These are phyloP conservation scores for Acipenser ruthenus DNA, from an alignment of 2,797 vertebrate genomes.

Conservation along the genomic window DNA sequence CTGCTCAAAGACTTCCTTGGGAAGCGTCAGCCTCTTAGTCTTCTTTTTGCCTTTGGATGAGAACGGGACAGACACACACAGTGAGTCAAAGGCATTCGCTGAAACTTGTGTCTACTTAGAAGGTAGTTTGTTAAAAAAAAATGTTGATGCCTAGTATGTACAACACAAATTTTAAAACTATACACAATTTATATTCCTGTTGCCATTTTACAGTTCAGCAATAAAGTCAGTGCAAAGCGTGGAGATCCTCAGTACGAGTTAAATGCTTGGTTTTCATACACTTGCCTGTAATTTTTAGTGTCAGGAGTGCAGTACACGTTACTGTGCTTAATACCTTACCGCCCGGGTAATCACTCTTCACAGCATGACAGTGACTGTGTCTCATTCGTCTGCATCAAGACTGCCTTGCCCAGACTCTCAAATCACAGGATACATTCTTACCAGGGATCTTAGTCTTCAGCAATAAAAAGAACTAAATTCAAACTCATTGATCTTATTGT, in stretches of 20 bases:
- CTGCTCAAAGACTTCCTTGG: slow-evolving; percentile 84
- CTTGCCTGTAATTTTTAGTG: background rate
- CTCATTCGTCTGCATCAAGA: too few relatives aligned
- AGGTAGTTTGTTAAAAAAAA: background rate
- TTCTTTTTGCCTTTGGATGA: slow-evolving; percentile 73
- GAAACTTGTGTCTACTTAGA: too few relatives aligned
- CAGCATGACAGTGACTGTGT: too few relatives aligned
- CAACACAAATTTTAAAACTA: background rate
- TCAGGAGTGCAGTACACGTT: background rate
- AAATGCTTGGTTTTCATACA: background rate
- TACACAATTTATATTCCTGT: background rate
- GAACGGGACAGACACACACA: background rate
- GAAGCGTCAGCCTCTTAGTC: slow-evolving; percentile 76
- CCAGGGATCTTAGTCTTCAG: too few relatives aligned
- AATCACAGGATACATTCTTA: too few relatives aligned
- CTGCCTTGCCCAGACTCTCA: too few relatives aligned
- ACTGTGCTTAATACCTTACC: too few relatives aligned
- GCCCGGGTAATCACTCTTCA: too few relatives aligned
- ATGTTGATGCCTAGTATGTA: background rate
- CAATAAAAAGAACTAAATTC: too few relatives aligned
- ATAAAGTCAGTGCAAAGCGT: background rate
- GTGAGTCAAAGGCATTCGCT: too few relatives aligned
- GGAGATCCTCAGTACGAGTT: background rate
- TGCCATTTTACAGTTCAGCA: background rate
- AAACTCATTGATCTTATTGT: too few relatives aligned